Percentiles rank a stretch among this genome's conserved stretches.
Evolutionary conservation across 2,113 vertebrate species (phyloP).

Genomic region (Furnarius figulus): DNA sequence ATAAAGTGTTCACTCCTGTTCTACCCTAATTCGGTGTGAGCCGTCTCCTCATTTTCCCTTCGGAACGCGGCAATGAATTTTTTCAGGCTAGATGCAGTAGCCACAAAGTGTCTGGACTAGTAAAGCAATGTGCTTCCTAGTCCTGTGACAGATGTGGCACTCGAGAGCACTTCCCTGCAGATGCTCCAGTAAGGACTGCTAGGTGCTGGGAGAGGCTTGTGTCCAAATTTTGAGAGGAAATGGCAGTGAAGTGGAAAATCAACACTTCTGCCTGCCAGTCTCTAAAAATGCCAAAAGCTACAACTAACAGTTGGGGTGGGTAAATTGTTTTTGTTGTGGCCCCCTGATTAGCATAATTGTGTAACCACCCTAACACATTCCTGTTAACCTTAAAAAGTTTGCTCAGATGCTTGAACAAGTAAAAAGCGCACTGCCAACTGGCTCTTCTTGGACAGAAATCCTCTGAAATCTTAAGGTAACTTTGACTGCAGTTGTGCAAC

Average conservation of each 20-base stretch:
- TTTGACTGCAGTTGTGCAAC: not conserved
- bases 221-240: not conserved
- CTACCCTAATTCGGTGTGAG: too few species aligned
- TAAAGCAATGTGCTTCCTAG: not conserved
- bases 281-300: not conserved
- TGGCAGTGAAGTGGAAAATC: not conserved
- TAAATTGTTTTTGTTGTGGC: not conserved
- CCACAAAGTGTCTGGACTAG: fast-evolving
- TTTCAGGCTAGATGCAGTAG: not conserved
- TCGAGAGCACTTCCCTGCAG: fast-evolving
- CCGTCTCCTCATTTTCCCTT: too few species aligned
- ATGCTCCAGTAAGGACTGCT: fast-evolving
- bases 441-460: not conserved
- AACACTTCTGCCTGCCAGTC: not conserved
- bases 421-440: not conserved
- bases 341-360: not conserved
- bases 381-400: not conserved
- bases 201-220: not conserved
- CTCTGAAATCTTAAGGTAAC: not conserved
- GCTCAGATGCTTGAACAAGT: not conserved
- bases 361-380: not conserved
- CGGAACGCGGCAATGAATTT: too few species aligned
- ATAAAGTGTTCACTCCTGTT: too few species aligned
- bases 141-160: not conserved
- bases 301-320: not conserved